Conservation (phyloP, 2,113 vertebrate species). For the Gymnogyps californianus region DNA sequence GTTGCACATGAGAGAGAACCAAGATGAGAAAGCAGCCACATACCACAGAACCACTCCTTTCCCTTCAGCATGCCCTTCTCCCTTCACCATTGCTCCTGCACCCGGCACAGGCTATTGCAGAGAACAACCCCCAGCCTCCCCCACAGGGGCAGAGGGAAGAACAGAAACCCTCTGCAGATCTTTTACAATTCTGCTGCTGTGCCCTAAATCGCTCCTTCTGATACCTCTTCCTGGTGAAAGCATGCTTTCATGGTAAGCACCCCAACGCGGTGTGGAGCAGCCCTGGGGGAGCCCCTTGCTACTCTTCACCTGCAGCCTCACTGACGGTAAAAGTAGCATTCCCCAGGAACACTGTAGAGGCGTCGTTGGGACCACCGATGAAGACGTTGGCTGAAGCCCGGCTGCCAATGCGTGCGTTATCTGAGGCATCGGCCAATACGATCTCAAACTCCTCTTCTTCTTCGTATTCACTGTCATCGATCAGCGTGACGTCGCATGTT, state of each 20-base stretch:
- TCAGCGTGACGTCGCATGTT: constrained; percentile 86
- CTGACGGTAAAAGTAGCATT: constrained; percentile 87
- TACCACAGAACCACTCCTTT: not conserved
- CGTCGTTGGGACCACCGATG: constrained; percentile 92
- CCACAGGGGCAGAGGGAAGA: not conserved
- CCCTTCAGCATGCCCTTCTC: not conserved
- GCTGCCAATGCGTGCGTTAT: constrained; percentile 83
- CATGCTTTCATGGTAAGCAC: accelerated
- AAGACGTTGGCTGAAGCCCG: constrained; percentile 78
- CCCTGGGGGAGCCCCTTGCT: not conserved
- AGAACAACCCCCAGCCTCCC: not conserved
- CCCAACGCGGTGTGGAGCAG: accelerated
- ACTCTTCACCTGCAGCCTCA: constrained; percentile 86
- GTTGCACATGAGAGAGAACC: not conserved
- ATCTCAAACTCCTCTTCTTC: constrained; percentile 94
- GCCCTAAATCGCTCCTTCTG: accelerated
- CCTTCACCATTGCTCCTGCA: not conserved
- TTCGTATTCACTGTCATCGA: constrained; percentile 96
- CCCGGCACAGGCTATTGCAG: no score
- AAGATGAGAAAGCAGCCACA: not conserved
- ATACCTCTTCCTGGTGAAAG: not conserved
- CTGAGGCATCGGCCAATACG: constrained; percentile 81
- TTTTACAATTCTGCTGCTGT: not conserved
- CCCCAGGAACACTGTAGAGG: constrained; percentile 85
- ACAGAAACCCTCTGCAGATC: not conserved